Base-by-base conservation (phyloP, 2,797 vertebrate species). In the Tapera naevia region DNA sequence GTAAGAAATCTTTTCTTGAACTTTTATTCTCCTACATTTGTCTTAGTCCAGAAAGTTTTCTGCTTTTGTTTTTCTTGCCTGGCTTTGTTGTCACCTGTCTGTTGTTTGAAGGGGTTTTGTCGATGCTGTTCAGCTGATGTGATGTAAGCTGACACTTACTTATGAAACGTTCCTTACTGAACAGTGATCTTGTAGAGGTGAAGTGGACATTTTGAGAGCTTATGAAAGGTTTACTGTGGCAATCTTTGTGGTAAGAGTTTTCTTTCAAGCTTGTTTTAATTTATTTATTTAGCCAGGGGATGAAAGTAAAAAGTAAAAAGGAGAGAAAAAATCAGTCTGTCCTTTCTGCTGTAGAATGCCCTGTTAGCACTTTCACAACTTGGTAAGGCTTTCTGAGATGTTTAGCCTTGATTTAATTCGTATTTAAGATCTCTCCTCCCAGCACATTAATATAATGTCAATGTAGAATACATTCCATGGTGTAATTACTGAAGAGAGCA, bases 401-500 rank as follows among this genome's bases (percentile, higher is more conserved):
- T 74, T 95, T 93, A 97, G 91, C 90, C 89, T 95, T 93, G 91
- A 96, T 97, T 97, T 96, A 96, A 96, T 96, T 96, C 19, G 11
- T 93, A 90, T 94, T 96, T 96, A 93, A 96, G 93, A 91, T 97
- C 86, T 96, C 86, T 95, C 91, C 95, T 97, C 96, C 95, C 89
- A 92, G 84, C 91, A 88, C 86, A 94, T 97, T 96, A 97, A 97
- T 97, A 94, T 94, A 95, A 88, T 96, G 96, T 96, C 95, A 97
- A 64, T 91, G 94, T 91, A 95, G 96, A 96, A 94, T 92, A 94
- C 92, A 85, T 91, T 89, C 88, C 90, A 60, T 80, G 74, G 89
- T 96, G 54, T 97, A 97, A 97, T 97, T 97, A 97, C 95, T 94
- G 91, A 92, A 93, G 94, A 96, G 94, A 95, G 95, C 92, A 74